Evolutionary conservation across 2,888 invertebrate genomes (phyloP).

Genomic region (Oasisia sp.): DNA sequence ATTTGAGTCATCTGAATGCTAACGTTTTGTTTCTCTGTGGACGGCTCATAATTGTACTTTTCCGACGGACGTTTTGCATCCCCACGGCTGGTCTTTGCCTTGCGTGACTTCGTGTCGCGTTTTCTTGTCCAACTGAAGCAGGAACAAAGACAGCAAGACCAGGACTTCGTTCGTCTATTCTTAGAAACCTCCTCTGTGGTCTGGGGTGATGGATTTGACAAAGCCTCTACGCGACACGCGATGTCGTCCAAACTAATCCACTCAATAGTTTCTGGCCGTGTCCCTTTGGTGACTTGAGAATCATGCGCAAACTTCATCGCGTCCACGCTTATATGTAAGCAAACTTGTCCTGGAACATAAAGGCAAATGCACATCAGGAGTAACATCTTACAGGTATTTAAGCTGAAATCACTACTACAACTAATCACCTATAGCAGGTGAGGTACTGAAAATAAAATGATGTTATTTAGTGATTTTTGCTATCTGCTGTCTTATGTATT

Average conservation of each 20-base stretch:
- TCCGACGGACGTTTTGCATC: neutral
- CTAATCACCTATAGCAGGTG: neutral
- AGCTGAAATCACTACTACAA: neutral
- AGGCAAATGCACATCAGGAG: neutral
- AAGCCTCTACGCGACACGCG: neutral
- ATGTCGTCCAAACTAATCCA: conserved; percentile 6
- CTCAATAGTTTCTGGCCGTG: neutral
- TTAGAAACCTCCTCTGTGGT: neutral
- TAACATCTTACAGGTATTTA: neutral
- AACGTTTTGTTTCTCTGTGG: neutral
- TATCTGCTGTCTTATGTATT: neutral
- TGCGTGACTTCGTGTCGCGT: neutral
- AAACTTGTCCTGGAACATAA: neutral
- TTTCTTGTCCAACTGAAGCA: neutral
- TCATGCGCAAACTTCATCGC: neutral
- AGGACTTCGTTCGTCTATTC: neutral
- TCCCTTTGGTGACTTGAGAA: neutral
- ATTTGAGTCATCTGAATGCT: neutral
- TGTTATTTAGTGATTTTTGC: neutral
- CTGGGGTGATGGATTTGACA: neutral
- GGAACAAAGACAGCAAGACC: neutral
- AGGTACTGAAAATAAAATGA: neutral
- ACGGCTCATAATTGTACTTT: neutral
- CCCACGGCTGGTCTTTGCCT: neutral
- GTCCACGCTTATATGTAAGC: neutral